A percentile compares a stretch with the other conserved stretches of the same genome.
phyloP scores from a whole-genome alignment of 2,888 invertebrate genomes.

The Pomacea canaliculata region DNA sequence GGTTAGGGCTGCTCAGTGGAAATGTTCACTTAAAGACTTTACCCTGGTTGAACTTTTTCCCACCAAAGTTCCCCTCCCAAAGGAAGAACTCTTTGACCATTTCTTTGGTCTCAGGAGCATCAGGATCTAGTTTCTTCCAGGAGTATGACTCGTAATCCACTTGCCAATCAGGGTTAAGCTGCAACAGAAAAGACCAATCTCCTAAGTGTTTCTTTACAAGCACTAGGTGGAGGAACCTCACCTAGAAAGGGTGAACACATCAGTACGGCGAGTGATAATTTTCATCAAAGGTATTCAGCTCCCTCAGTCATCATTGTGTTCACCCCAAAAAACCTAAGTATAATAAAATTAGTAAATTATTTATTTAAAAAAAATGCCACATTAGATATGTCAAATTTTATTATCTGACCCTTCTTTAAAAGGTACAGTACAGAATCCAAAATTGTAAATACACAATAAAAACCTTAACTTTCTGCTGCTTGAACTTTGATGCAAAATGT shows the following conservation, averaged over 20 bases:
- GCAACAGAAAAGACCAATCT: conserved; percentile 40
- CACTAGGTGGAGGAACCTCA: background rate
- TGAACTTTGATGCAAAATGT: too few relatives aligned
- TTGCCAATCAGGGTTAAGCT: conserved; percentile 92
- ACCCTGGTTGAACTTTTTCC: conserved; percentile 96
- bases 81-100: conserved; percentile 90
- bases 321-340: too few relatives aligned
- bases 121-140: conserved; percentile 93
- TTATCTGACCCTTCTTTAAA: too few relatives aligned
- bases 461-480: too few relatives aligned
- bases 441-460: too few relatives aligned
- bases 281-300: conserved; percentile 11
- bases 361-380: too few relatives aligned
- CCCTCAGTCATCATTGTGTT: conserved; percentile 12
- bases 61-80: conserved; percentile 90
- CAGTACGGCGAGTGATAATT: conserved; percentile 22
- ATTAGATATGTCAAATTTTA: too few relatives aligned
- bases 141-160: conserved; percentile 96
- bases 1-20: too few relatives aligned
- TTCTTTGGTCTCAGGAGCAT: conserved; percentile 84
- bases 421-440: too few relatives aligned
- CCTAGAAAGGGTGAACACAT: background rate
- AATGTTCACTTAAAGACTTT: conserved; percentile 93
- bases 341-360: too few relatives aligned
- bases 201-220: background rate